Conservation (phyloP, 2,113 vertebrate species). For the Peucedramus taeniatus region DNA sequence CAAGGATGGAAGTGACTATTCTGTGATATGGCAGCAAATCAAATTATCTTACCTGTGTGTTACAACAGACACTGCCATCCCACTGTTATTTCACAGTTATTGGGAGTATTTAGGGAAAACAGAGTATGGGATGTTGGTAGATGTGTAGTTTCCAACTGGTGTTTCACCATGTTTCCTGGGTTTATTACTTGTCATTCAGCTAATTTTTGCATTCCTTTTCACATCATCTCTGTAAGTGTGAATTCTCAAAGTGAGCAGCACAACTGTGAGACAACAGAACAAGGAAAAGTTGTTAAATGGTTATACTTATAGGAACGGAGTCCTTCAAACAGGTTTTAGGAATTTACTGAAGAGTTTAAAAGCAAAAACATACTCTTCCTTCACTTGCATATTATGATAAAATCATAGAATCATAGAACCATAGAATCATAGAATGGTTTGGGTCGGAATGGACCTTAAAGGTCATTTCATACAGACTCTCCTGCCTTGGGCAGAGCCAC, state of each 20-base stretch:
- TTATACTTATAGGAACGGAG: background rate
- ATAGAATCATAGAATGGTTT: background rate
- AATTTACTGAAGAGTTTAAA: background rate
- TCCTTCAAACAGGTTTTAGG: background rate
- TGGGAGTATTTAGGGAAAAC: background rate
- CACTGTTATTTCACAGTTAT: background rate
- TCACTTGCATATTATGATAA: rapidly evolving
- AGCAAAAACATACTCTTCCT: background rate
- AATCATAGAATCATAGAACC: background rate
- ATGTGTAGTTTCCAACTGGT: background rate
- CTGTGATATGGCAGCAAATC: background rate
- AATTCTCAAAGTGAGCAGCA: background rate
- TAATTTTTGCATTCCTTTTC: background rate
- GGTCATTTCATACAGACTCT: too few species aligned
- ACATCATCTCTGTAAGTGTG: background rate
- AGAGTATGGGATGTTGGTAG: background rate
- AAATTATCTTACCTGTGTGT: background rate
- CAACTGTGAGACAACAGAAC: background rate
- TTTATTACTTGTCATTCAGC: background rate
- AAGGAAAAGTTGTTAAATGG: background rate
- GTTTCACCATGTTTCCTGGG: background rate
- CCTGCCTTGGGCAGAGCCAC: background rate
- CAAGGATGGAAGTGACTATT: background rate
- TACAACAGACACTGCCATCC: background rate
- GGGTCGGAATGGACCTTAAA: background rate